Evolutionary conservation across 2,797 vertebrate genomes (phyloP), one percentile per base, ranked within the genome.

Genomic region (Enteromius argenteus): DNA sequence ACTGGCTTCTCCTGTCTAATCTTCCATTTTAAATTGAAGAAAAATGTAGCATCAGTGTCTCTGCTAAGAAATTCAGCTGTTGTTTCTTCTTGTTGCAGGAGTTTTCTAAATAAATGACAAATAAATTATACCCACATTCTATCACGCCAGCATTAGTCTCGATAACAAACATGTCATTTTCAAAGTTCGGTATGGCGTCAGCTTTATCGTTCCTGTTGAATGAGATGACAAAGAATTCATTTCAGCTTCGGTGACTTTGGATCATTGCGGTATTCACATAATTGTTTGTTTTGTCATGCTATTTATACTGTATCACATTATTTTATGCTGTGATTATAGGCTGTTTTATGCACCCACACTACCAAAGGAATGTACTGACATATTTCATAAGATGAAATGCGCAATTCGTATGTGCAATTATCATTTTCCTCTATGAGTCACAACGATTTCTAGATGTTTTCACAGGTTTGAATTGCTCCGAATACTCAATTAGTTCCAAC

Each of bases 41-140:
- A 62, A 62, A 67, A 75, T 75, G 72, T 60, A 51, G 39, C 60
- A 75, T 75, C 58, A 83, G 2, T 83, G 80, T 74, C 58, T 4
- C 80, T 60, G 2, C 46, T 56, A 80, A 71, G 51, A 21, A 27
- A 58, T 58, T 71, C 35, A 27, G 27, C 66, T 56, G n/a, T 71
- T 73, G 69, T 62, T 32, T 74, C 69, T 75, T 74, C 27, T 64
- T 78, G 53, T 44, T 62, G 56, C 27, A 19, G 44, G 56, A 64
- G 21, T 46, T 49, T 42, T 74, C 69, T 64, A 64, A 62, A 78
- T 44, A 78, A 78, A 79, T 66, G 76, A 64, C 58, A 81, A 19
- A 75, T 67, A 64, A 82, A 75, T 66, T 17, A 75, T 66, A 35
- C 58, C 44, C 60, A 5, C 44, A 37, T 83, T 82, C 71, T 74